Percentiles rank a stretch among this genome's conserved stretches.
These are phyloP conservation scores for Pyrgus malvae DNA, from an alignment of 2,888 invertebrate genomes.

Conservation along the genomic window DNA sequence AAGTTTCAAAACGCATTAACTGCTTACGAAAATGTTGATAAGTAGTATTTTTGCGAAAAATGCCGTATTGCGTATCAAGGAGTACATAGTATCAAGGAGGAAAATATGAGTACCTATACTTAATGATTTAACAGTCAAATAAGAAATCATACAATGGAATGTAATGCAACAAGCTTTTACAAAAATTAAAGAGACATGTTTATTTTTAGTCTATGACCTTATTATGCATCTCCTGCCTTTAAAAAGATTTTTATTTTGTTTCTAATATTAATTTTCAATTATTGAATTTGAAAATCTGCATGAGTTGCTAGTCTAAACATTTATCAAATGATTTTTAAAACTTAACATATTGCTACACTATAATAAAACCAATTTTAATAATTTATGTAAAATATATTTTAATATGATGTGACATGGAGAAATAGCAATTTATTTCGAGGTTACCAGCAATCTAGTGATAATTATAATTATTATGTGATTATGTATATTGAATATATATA, in stretches of 20 bases:
- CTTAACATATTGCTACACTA: background rate
- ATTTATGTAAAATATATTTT: background rate
- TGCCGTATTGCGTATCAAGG: too few species aligned
- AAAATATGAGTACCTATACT: too few species aligned
- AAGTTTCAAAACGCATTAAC: background rate
- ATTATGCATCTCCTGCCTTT: background rate
- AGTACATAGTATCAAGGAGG: too few species aligned
- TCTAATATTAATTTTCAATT: too few species aligned
- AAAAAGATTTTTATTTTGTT: background rate
- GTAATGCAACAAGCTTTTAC: too few species aligned
- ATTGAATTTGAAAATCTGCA: conserved; percentile 5
- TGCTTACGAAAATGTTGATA: background rate
- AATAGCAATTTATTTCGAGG: conserved; percentile 4
- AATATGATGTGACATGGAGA: background rate
- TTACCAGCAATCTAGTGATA: conserved; percentile 18
- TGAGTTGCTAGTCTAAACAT: conserved; percentile 13
- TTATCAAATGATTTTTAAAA: conserved; percentile 6
- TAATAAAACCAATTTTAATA: too few species aligned
- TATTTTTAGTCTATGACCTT: conserved; percentile 7
- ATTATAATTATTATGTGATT: conserved; percentile 10
- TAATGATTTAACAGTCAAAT: too few species aligned
- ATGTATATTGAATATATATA: conserved; percentile 33
- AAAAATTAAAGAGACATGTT: conserved; percentile 4
- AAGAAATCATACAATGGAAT: too few species aligned
- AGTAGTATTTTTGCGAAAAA: conserved; percentile 1